Conservation (phyloP, 1,140 invertebrate species). For the Thaumetopoea pityocampa region DNA sequence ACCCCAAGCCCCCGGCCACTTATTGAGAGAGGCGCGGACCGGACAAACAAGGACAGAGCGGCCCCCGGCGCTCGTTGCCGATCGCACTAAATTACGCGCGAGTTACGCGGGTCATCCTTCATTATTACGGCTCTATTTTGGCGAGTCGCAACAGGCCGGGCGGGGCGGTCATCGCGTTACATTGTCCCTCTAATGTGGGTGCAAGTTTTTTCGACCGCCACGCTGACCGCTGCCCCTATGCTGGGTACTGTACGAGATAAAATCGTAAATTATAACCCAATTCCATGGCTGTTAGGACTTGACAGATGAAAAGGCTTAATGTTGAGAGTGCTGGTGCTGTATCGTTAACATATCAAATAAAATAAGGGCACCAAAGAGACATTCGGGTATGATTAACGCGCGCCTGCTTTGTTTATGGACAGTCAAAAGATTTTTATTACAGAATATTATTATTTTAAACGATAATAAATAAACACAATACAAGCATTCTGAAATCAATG, state of each 20-base stretch:
- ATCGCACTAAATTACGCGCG: conserved; percentile 59
- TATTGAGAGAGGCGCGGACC: conserved; percentile 33
- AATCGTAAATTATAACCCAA: conserved; percentile 75
- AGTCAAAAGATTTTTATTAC: conserved; percentile 11
- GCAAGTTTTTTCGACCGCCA: conserved; percentile 53
- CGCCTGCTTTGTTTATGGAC: conserved; percentile 22
- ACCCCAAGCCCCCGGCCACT: conserved; percentile 37
- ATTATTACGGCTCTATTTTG: conserved; percentile 68
- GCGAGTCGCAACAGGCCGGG: conserved; percentile 63
- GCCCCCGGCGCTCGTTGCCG: conserved; percentile 43
- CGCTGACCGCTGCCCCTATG: conserved; percentile 68
- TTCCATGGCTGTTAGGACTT: conserved; percentile 69
- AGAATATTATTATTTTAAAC: no score
- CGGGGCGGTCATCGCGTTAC: conserved; percentile 42
- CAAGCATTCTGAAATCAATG: no score
- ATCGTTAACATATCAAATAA: conserved; percentile 66
- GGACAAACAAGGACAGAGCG: conserved; percentile 36
- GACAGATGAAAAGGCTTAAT: conserved; percentile 73
- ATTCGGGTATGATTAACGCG: conserved; percentile 51
- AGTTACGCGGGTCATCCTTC: conserved; percentile 56
- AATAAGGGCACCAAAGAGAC: conserved; percentile 52
- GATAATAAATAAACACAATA: no score
- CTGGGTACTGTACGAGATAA: conserved; percentile 60
- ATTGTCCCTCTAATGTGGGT: conserved; percentile 45
- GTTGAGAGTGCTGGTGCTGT: conserved; percentile 45